Conservation (phyloP, 2,113 vertebrate genomes). For the Sylvietta virens region DNA sequence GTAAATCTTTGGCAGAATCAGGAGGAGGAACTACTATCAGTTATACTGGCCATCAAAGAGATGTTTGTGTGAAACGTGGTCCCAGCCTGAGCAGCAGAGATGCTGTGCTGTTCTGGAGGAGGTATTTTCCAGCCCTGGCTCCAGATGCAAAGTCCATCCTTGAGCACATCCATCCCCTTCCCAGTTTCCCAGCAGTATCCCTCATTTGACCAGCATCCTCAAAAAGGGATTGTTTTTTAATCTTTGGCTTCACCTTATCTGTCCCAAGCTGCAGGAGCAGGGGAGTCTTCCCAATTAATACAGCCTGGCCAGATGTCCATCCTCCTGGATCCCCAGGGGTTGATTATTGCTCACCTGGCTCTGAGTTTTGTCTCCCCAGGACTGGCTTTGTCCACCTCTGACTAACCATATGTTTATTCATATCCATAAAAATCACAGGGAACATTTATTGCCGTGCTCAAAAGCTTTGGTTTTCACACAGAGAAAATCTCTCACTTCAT, state of each 20-base stretch:
- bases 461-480: conserved; percentile 12
- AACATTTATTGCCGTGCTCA: not conserved
- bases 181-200: not conserved
- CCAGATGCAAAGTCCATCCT: not conserved
- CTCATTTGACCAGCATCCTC: not conserved
- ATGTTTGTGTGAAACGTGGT: not conserved
- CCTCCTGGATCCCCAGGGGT: not conserved
- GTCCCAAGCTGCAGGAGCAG: not conserved
- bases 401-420: conserved; percentile 21
- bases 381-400: not conserved
- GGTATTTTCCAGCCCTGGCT: not conserved
- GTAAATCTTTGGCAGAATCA: not conserved
- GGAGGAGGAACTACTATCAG: not conserved
- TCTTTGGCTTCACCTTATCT: not conserved
- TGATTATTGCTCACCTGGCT: not conserved
- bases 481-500: conserved; percentile 18
- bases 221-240: not conserved
- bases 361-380: not conserved
- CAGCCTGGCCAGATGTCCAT: not conserved
- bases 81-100: not conserved
- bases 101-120: not conserved
- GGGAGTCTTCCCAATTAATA: not conserved
- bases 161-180: not conserved
- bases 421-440: not conserved
- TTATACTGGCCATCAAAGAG: not conserved